phyloP scores from a whole-genome alignment of 2,797 vertebrate genomes.

The Pachyuromys duprasi region DNA sequence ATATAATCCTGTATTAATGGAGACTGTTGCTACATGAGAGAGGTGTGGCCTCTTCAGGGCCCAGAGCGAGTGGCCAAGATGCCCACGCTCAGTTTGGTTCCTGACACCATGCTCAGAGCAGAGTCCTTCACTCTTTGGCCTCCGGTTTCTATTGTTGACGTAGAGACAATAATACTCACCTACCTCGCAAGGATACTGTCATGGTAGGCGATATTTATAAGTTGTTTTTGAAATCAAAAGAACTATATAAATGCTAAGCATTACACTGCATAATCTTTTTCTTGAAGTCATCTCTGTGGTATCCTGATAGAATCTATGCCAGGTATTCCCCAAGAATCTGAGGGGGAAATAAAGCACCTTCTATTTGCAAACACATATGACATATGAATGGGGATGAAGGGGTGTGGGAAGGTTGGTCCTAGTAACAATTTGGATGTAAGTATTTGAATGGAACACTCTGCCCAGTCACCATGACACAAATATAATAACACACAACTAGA shows the following conservation, averaged over 20 bases:
- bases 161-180: slow-evolving; percentile 72
- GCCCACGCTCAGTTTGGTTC: not conserved
- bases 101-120: not conserved
- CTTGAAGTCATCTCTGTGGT: slow-evolving; percentile 58
- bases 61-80: not conserved
- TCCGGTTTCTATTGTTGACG: slow-evolving; percentile 52
- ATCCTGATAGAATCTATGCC: slow-evolving; percentile 17
- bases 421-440: not conserved
- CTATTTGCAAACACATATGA: slow-evolving; percentile 29
- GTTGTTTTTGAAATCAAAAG: slow-evolving; percentile 80
- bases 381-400: not conserved
- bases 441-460: not conserved
- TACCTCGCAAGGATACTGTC: slow-evolving; percentile 75
- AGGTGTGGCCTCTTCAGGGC: slow-evolving; percentile 7
- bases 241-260: slow-evolving; percentile 79
- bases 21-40: slow-evolving; percentile 60
- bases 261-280: slow-evolving; percentile 69
- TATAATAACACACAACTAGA: slow-evolving; percentile 24
- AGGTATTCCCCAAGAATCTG: slow-evolving; percentile 14
- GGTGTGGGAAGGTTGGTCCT: too few relatives aligned
- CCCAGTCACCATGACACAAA: slow-evolving; percentile 12
- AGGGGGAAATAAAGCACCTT: slow-evolving; percentile 43
- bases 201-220: slow-evolving; percentile 79
- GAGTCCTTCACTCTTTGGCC: slow-evolving; percentile 2
- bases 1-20: slow-evolving; percentile 54